Conservation (phyloP, 2,113 vertebrate genomes). For the Megaceryle maxima region DNA sequence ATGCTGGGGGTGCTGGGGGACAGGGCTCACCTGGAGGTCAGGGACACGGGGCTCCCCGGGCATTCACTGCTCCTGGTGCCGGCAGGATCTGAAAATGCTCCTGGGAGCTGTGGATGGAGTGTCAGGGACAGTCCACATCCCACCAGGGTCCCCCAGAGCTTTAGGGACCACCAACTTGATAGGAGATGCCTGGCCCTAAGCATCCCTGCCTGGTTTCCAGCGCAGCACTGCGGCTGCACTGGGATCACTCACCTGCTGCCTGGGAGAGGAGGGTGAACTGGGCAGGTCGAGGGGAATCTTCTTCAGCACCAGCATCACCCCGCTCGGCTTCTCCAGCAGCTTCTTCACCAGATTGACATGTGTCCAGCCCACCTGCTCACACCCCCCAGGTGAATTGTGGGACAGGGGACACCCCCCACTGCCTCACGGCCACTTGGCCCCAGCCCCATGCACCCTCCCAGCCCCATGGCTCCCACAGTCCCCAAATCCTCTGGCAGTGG, state of each 20-base stretch:
- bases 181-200: background rate
- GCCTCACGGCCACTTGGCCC: background rate
- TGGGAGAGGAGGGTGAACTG: background rate
- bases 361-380: conserved; percentile 90
- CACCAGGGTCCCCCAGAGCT: background rate
- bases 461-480: background rate
- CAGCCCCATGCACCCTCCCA: background rate
- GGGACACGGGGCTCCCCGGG: background rate
- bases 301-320: conserved; percentile 86
- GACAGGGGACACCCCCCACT: background rate
- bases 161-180: background rate
- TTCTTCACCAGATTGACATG: conserved; percentile 80
- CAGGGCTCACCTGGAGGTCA: conserved; percentile 47
- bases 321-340: conserved; percentile 77
- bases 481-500: too few species aligned
- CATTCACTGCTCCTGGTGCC: background rate
- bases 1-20: background rate
- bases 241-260: background rate
- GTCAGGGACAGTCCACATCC: background rate
- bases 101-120: background rate
- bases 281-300: conserved; percentile 71
- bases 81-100: background rate
- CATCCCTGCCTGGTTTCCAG: background rate
- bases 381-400: background rate
- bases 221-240: background rate